Conservation (phyloP, 2,888 invertebrate genomes). For the Conops quadrifasciatus region DNA sequence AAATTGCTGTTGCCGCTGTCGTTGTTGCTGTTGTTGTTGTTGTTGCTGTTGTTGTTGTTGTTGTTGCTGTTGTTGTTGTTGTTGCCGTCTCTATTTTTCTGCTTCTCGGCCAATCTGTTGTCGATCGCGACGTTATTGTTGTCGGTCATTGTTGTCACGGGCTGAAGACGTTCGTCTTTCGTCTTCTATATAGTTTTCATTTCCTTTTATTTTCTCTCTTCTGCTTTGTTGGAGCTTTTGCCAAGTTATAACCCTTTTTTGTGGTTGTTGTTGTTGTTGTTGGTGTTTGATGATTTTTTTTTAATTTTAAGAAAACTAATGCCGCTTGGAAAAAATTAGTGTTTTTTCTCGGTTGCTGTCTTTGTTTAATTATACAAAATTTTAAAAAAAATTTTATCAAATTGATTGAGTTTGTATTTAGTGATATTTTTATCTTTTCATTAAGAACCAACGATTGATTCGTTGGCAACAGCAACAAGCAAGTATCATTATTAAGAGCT, state of each 20-base stretch:
- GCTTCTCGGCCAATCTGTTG: neutral
- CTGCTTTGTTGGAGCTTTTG: neutral
- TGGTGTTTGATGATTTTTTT: too few relatives aligned
- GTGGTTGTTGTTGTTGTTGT: neutral
- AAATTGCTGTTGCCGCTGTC: too few relatives aligned
- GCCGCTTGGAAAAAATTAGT: too few relatives aligned
- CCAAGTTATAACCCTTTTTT: neutral
- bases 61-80: neutral
- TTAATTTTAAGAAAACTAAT: too few relatives aligned
- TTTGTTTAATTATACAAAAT: too few relatives aligned
- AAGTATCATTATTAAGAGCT: too few relatives aligned
- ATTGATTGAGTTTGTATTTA: too few relatives aligned
- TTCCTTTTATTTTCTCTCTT: neutral
- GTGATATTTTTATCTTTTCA: too few relatives aligned
- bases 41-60: neutral
- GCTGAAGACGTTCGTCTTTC: neutral
- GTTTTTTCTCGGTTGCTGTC: too few relatives aligned
- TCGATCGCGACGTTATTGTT: neutral
- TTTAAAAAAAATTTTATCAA: too few relatives aligned
- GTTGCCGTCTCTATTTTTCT: neutral
- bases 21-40: neutral
- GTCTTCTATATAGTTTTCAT: neutral
- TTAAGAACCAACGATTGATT: too few relatives aligned
- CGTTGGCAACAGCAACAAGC: too few relatives aligned
- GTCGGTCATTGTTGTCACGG: conserved; percentile 9